Evolutionary conservation across 2,888 invertebrate genomes (phyloP).

Genomic region (Neocrepidodera transversa): DNA sequence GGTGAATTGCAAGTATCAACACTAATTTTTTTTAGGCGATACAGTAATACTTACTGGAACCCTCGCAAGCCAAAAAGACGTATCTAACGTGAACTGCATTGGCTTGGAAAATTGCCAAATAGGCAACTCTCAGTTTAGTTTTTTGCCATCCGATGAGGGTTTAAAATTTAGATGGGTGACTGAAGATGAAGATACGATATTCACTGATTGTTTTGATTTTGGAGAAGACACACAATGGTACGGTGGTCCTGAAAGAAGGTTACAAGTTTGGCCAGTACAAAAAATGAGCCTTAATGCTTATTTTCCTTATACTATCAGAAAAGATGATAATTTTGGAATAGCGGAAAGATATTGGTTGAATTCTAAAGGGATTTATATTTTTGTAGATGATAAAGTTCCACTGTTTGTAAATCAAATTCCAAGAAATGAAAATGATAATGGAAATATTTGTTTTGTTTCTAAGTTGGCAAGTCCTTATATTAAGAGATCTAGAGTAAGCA

Average conservation of each 20-base stretch:
- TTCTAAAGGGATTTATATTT: conserved; percentile 72
- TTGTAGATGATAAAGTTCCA: conserved; percentile 69
- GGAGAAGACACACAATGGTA: conserved; percentile 67
- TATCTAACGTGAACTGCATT: conserved; percentile 1
- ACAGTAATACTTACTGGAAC: too few species aligned
- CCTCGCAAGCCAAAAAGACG: conserved; percentile 15
- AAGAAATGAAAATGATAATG: conserved; percentile 64
- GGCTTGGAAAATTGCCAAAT: conserved; percentile 2
- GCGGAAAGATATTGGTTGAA: conserved; percentile 77
- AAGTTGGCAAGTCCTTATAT: conserved; percentile 65
- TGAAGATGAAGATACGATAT: not conserved
- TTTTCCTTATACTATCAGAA: conserved; percentile 65
- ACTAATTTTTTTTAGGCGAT: too few species aligned
- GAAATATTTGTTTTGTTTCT: conserved; percentile 67
- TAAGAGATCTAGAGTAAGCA: conserved; percentile 37
- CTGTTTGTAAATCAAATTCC: conserved; percentile 76
- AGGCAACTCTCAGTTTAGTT: not conserved
- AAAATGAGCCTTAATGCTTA: conserved; percentile 63
- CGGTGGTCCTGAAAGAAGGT: conserved; percentile 69
- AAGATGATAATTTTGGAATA: conserved; percentile 64
- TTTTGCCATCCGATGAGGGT: not conserved
- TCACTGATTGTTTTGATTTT: conserved; percentile 62
- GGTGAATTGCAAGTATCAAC: too few species aligned
- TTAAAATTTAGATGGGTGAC: conserved; percentile 16
- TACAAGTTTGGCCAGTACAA: conserved; percentile 73